Conservation (phyloP, 2,113 vertebrate genomes). For the Pogona vitticeps region DNA sequence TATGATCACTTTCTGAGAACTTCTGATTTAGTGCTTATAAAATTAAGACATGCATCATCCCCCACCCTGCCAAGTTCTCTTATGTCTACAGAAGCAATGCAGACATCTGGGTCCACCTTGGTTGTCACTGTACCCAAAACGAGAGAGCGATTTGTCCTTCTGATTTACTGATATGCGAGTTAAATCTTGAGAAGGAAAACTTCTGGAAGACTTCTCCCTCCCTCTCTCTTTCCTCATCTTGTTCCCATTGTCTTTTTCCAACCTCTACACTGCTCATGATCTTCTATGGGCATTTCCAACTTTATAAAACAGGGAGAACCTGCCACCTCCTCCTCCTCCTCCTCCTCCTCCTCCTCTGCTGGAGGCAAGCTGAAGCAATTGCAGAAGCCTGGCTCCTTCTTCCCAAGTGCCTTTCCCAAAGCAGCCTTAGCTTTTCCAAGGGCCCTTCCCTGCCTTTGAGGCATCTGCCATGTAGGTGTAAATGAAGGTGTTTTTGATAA, state of each 20-base stretch:
- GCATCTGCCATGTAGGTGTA: conserved; percentile 34
- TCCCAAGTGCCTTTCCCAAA: conserved; percentile 22
- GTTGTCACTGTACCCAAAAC: too few relatives aligned
- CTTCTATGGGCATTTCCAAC: background rate
- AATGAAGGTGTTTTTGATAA: conserved; percentile 5
- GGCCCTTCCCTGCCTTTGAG: conserved; percentile 52
- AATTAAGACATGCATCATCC: too few relatives aligned
- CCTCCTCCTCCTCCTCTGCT: background rate
- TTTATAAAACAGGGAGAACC: background rate
- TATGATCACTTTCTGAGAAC: too few relatives aligned
- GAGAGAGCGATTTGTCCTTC: too few relatives aligned
- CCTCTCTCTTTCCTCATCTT: background rate
- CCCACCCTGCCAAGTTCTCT: too few relatives aligned
- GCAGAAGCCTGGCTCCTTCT: background rate
- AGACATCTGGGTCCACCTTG: too few relatives aligned
- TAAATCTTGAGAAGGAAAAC: too few relatives aligned
- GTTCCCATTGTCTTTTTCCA: too few relatives aligned
- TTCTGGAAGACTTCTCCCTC: too few relatives aligned
- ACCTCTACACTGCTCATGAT: background rate
- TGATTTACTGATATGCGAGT: too few relatives aligned
- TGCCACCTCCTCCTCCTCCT: background rate
- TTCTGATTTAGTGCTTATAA: too few relatives aligned
- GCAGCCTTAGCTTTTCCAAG: background rate
- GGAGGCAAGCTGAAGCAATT: conserved; percentile 42
- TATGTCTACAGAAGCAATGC: too few relatives aligned